Percentiles rank a stretch among this genome's conserved stretches.
Evolutionary conservation across 2,113 vertebrate species (phyloP).

Genomic region (Myodes glareolus): DNA sequence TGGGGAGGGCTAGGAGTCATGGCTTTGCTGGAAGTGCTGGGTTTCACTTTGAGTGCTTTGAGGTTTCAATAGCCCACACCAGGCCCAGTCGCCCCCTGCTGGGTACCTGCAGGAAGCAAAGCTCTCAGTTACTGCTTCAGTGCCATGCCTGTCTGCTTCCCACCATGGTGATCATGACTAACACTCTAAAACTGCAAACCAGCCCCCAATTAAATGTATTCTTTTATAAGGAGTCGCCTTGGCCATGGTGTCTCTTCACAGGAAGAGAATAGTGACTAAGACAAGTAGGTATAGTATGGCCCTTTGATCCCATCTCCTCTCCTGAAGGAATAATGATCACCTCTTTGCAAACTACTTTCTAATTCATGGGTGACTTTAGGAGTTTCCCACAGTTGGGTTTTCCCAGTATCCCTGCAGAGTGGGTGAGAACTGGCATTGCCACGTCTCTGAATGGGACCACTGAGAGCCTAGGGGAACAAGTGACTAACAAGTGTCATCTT

Average conservation of each 20-base stretch:
- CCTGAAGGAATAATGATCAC: background rate
- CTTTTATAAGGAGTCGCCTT: background rate
- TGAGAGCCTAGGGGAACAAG: background rate
- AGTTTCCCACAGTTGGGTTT: background rate
- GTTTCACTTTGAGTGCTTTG: too few species aligned
- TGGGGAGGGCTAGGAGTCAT: background rate
- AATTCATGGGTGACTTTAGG: background rate
- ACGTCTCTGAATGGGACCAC: background rate
- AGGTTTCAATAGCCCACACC: background rate
- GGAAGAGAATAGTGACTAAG: background rate
- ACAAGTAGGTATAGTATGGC: background rate
- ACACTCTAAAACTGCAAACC: background rate
- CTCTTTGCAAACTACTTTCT: background rate
- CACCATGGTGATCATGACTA: background rate
- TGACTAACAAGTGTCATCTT: background rate
- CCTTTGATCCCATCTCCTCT: background rate
- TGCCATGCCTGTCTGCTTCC: background rate
- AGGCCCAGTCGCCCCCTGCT: background rate
- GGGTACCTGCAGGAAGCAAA: background rate
- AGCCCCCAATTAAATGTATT: background rate
- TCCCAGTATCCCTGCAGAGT: background rate
- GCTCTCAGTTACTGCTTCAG: background rate
- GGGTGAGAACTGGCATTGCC: background rate
- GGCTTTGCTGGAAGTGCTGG: background rate
- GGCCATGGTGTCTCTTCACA: background rate